Evolutionary conservation across 2,113 vertebrate genomes (phyloP).

Genomic region (Sinocyclocheilus rhinocerous): DNA sequence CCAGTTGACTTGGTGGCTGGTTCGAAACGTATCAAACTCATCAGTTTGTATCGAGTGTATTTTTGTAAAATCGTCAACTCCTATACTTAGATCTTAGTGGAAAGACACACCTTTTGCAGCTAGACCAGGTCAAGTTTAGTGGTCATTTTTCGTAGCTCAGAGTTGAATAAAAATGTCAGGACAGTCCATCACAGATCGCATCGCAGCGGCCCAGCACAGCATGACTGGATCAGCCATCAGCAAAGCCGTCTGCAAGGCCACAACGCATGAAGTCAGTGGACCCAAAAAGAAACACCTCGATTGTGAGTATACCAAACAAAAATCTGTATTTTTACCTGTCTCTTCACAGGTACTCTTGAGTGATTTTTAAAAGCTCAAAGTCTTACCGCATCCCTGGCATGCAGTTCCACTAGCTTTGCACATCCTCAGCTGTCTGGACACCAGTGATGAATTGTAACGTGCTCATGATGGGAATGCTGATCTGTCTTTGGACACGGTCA

Average conservation of each 20-base stretch:
- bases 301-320: slow-evolving; percentile 77
- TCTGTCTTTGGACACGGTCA: neutral
- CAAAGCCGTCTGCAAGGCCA: slow-evolving; percentile 89
- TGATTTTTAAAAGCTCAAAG: neutral
- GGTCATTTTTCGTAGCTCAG: slow-evolving; percentile 59
- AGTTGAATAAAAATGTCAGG: slow-evolving; percentile 78
- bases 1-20: neutral
- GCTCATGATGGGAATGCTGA: slow-evolving; percentile 31
- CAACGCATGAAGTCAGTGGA: slow-evolving; percentile 88
- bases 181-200: slow-evolving; percentile 87
- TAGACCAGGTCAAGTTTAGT: slow-evolving; percentile 41
- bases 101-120: neutral
- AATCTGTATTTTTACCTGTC: no score
- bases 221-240: slow-evolving; percentile 86
- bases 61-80: neutral
- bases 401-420: slow-evolving; percentile 18
- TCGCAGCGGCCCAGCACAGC: slow-evolving; percentile 87
- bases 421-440: slow-evolving; percentile 25
- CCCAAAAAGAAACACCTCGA: slow-evolving; percentile 92
- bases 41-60: neutral
- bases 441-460: slow-evolving; percentile 20
- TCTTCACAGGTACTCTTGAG: neutral
- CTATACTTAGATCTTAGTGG: neutral
- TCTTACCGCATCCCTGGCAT: neutral
- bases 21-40: neutral